Evolutionary conservation across 2,888 invertebrate genomes (phyloP), one percentile per base, ranked within the genome.

Genomic region (Cheiracanthium punctorium): DNA sequence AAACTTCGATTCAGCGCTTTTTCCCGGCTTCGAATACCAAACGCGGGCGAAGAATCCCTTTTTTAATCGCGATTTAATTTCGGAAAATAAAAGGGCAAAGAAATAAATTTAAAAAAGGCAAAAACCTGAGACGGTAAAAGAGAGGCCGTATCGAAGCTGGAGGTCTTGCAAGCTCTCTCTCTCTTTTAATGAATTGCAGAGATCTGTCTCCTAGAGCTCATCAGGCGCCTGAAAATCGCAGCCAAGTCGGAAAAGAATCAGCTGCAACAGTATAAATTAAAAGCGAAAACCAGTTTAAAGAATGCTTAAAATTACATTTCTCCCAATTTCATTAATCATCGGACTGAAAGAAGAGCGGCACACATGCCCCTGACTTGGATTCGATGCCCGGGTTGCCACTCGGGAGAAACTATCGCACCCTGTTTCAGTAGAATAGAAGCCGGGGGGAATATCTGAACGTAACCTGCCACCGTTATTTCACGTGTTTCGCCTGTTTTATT

Each of bases 291-390:
- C 81, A 81, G 87, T 82, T 87, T 87, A 82, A 87, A 87, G 87
- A 87, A 87, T 87, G 87, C 87, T 87, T 82, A 87, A 87, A 87
- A 87, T 87, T 87, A 82, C 87, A 87, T 87, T 87, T 87, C 81
- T 80, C 80, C 80, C 81, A 80, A 87, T 87, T 87, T 82, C 87
- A 87, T 87, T 87, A 87, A 87, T 87, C 87, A 87, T 87, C 81
- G 81, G 87, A 86, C 85, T 80, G 75, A 86, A 86, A 80, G 80
- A 86, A 80, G 80, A 80, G 65, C 58, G 48, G 73, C 74, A n/a
- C 75, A 71, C 80, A 80, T 86, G 85, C 85, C 80, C 75, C 75
- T 86, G 85, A 86, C 85, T 84, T 70, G 73, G 67, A 37, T 75
- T 43, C 43, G 5, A 28, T 24, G 67, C 14, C 43, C 5, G 80